Conservation (phyloP, 2,113 vertebrate species). For the Hydropotes inermis region DNA sequence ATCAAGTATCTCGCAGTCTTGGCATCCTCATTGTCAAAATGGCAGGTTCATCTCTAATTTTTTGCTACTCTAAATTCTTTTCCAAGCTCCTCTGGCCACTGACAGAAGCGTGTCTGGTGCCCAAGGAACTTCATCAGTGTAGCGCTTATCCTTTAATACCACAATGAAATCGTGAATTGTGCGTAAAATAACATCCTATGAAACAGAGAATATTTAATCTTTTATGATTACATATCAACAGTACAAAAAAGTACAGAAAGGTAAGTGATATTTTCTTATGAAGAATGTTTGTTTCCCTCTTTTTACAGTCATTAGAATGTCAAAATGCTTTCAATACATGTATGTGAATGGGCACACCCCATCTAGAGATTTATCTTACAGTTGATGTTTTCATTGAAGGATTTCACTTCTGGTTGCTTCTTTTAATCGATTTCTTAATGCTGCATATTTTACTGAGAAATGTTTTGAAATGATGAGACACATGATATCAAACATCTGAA, state of each 20-base stretch:
- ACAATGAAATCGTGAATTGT: neutral
- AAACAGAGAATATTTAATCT: neutral
- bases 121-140: neutral
- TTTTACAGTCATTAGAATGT: neutral
- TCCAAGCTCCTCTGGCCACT: neutral
- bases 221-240: neutral
- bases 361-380: neutral
- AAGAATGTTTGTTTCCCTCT: neutral
- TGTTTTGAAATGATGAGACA: constrained; percentile 6
- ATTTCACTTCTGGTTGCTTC: neutral
- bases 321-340: neutral
- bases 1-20: neutral
- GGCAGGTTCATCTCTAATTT: neutral
- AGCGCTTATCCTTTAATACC: neutral
- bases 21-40: neutral
- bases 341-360: neutral
- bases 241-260: neutral
- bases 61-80: neutral
- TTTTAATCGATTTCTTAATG: neutral
- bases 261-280: neutral
- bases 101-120: neutral
- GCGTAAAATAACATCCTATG: neutral
- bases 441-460: neutral
- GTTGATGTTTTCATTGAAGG: neutral
- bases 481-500: neutral